Evolutionary conservation across 2,888 invertebrate species (phyloP).

Genomic region (Mythimna impura): DNA sequence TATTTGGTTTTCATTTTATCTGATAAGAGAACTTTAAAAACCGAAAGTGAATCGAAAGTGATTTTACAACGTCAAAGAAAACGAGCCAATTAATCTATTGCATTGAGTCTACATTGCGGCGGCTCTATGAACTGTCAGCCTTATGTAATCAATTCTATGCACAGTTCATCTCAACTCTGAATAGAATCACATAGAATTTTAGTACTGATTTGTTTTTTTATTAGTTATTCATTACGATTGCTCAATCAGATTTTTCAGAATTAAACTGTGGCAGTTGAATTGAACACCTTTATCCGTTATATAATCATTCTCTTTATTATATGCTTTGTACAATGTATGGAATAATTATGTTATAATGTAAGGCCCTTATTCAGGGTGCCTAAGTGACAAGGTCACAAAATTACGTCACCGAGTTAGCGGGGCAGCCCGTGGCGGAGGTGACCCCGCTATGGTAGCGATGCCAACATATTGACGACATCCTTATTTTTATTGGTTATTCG

Average conservation of each 20-base stretch:
- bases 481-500: constrained; percentile 88
- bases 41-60: constrained; percentile 73
- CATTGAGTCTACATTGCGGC: constrained; percentile 52
- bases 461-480: constrained; percentile 90
- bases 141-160: constrained; percentile 65
- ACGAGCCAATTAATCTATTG: constrained; percentile 70
- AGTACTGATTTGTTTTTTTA: constrained; percentile 16
- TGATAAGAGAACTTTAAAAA: constrained; percentile 67
- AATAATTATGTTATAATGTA: constrained; percentile 42
- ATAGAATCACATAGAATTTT: constrained; percentile 31
- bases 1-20: constrained; percentile 63
- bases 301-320: constrained; percentile 44
- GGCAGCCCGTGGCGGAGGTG: constrained; percentile 80
- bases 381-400: constrained; percentile 62
- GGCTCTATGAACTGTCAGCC: constrained; percentile 45
- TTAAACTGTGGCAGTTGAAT: constrained; percentile 13
- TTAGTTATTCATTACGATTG: constrained; percentile 4
- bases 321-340: constrained; percentile 19
- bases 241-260: constrained; percentile 14
- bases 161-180: constrained; percentile 44
- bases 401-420: constrained; percentile 67
- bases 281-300: constrained; percentile 42
- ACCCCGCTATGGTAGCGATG: constrained; percentile 84
- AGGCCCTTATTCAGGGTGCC: constrained; percentile 62
- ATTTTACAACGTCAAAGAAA: constrained; percentile 71